Evolutionary conservation across 2,888 invertebrate genomes (phyloP), one percentile per base, ranked within the genome.

Genomic region (Heliothis peltigera): DNA sequence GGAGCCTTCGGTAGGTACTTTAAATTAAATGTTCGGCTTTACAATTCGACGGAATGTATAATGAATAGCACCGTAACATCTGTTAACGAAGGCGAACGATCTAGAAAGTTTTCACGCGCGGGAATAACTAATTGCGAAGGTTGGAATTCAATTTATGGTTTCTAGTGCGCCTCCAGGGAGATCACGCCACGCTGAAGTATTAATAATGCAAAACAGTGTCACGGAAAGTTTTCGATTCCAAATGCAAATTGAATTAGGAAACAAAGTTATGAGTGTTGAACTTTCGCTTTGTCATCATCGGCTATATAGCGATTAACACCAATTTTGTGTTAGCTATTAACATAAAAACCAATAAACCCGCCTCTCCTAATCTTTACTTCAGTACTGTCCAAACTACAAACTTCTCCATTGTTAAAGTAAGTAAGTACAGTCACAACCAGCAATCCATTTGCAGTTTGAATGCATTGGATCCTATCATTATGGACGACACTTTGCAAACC

Each of bases 121-220:
- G 94, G 94, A 94, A 94, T 94, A 93, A 94, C 94, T 94, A 95
- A 95, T 95, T 95, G 94, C 94, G 93, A 94, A 94, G 93, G 94
- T 92, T 93, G 92, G 91, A 93, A 95, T 95, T 94, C 94, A 94
- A 95, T 95, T 95, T 94, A 94, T 94, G 89, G 93, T 92, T 93
- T 91, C 93, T 94, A 93, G 93, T 93, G 89, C 90, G 92, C 91
- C 92, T 93, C 92, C 88, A 86, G 90, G 88, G 94, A 93, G 93
- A 94, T 94, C 94, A 92, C 90, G 92, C 91, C 87, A 90, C 89
- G 89, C 91, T 89, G 89, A 92, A 93, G 92, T 93, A 94, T 94
- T 95, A 95, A 93, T 95, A 95, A 95, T 95, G 95, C 94, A 95
- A 95, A 95, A 95, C 94, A 94, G 94, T 95, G 95, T 95, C 94